phyloP scores from a whole-genome alignment of 1,140 invertebrate genomes.

The Odontomachus brunneus region DNA sequence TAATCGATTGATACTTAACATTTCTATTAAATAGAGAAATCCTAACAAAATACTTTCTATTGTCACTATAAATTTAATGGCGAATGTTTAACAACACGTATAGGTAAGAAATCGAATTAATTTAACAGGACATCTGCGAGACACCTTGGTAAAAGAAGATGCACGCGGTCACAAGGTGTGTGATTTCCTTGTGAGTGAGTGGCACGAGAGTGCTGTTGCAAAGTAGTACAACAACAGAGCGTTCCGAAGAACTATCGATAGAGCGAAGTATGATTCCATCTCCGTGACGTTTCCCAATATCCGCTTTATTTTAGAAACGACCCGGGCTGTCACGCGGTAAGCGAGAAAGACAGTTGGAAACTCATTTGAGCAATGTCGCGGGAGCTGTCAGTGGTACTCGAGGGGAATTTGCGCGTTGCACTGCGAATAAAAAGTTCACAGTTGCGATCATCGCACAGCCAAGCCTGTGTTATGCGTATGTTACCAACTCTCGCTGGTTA shows the following conservation, averaged over 20 bases:
- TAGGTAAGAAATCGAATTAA: conserved; percentile 1
- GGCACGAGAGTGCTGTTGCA: conserved; percentile 23
- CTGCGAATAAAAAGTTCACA: conserved; percentile 4
- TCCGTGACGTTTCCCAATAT: conserved; percentile 52
- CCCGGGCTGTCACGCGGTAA: conserved; percentile 28
- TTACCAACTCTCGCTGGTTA: not conserved
- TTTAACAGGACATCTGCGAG: not conserved
- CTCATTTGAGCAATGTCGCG: conserved; percentile 49
- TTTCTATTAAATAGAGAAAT: too few species aligned
- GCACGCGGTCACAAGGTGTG: not conserved
- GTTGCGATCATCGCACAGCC: not conserved
- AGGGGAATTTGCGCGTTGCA: conserved; percentile 14
- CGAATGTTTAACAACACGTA: not conserved
- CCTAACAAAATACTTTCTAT: too few species aligned
- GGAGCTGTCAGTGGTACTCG: conserved; percentile 28
- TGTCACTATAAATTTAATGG: too few species aligned
- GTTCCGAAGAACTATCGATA: conserved; percentile 46
- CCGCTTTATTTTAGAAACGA: conserved; percentile 56
- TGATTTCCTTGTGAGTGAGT: conserved; percentile 29
- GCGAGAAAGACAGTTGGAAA: conserved; percentile 49
- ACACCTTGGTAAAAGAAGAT: conserved; percentile 2
- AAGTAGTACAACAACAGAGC: conserved; percentile 40
- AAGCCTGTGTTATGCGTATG: too few species aligned
- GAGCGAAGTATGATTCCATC: conserved; percentile 43
- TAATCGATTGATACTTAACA: too few species aligned